Percentiles rank a stretch among this genome's conserved stretches.
Evolutionary conservation across 2,113 vertebrate species (phyloP).

Genomic region (Pachycephala philippinensis): DNA sequence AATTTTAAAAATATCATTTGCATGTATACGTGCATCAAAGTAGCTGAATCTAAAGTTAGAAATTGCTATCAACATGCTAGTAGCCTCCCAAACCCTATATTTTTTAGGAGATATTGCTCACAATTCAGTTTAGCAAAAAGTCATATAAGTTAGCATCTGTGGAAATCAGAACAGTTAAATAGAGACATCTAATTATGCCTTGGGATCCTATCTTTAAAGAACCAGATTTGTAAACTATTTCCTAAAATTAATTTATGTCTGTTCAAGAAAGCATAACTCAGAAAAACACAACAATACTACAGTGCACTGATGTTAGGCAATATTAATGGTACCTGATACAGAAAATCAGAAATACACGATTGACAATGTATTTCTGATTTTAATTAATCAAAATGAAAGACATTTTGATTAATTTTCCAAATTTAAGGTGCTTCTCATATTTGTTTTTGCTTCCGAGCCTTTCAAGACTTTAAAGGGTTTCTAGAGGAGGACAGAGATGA

Average conservation of each 20-base stretch:
- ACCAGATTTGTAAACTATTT: background rate
- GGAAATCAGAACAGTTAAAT: background rate
- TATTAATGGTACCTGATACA: background rate
- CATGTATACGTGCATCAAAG: background rate
- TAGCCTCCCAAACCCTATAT: background rate
- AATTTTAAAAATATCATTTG: background rate
- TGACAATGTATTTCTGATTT: no score
- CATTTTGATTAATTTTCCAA: background rate
- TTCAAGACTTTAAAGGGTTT: background rate
- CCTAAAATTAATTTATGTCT: background rate
- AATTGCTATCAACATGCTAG: background rate
- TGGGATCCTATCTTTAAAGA: background rate
- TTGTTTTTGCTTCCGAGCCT: background rate
- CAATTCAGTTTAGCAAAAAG: background rate
- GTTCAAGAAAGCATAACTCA: background rate
- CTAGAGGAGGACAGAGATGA: background rate
- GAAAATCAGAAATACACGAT: background rate
- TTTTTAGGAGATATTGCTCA: background rate
- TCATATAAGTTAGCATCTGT: background rate
- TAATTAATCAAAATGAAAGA: background rate
- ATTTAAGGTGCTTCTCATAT: background rate
- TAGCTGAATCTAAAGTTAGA: background rate
- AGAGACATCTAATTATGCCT: background rate
- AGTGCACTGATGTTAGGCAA: background rate
- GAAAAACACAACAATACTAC: background rate